Conservation (phyloP, 2,888 invertebrate genomes). For the Adelphocoris suturalis region DNA sequence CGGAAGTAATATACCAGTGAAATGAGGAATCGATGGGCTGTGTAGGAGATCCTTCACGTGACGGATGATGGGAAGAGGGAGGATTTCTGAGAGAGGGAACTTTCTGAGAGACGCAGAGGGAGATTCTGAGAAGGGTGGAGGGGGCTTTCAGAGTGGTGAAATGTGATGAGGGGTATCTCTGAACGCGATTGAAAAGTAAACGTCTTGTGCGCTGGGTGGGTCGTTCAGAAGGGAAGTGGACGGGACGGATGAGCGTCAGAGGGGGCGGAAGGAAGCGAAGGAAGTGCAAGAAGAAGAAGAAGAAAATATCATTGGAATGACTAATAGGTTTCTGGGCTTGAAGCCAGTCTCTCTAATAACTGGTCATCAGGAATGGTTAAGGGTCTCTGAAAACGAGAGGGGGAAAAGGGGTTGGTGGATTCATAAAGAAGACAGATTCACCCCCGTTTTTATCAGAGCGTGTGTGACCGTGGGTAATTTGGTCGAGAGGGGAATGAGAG, state of each 20-base stretch:
- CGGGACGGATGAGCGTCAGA: not conserved
- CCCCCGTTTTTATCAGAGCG: conserved; percentile 65
- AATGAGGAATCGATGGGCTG: conserved; percentile 30
- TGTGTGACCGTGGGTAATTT: conserved; percentile 66
- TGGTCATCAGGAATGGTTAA: conserved; percentile 51
- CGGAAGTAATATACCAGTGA: conserved; percentile 11
- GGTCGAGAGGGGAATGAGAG: not conserved
- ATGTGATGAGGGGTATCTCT: not conserved
- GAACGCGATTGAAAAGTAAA: conserved; percentile 24
- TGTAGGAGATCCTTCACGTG: conserved; percentile 12
- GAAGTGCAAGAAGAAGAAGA: conserved; percentile 28
- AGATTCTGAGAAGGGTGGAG: not conserved
- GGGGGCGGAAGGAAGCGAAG: conserved; percentile 16
- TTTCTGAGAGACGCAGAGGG: not conserved
- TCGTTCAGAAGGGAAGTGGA: not conserved
- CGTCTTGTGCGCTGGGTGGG: conserved; percentile 10
- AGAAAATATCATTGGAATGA: conserved; percentile 57
- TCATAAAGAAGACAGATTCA: conserved; percentile 69
- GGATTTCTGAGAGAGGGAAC: not conserved
- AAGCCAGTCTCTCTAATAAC: conserved; percentile 57
- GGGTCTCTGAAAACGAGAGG: not conserved
- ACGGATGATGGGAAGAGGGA: conserved; percentile 33
- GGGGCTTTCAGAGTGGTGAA: not conserved
- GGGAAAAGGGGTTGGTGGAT: conserved; percentile 19
- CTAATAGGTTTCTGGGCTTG: conserved; percentile 62